phyloP scores from a whole-genome alignment of 1,140 invertebrate species.

The Camponotus floridanus region DNA sequence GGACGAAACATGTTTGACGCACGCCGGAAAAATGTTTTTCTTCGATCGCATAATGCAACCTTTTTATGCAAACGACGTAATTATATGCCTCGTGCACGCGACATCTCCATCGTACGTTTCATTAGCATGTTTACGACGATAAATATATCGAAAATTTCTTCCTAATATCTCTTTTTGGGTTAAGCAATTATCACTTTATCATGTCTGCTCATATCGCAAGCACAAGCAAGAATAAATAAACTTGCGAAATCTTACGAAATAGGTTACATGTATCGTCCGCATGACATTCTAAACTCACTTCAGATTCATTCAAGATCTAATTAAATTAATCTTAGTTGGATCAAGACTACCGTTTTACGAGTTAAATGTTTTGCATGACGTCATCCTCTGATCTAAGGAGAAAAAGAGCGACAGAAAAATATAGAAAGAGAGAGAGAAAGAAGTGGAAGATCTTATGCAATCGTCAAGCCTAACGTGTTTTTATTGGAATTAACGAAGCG shows the following conservation, averaged over 20 bases:
- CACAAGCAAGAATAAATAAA: background rate
- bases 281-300: background rate
- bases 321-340: background rate
- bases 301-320: background rate
- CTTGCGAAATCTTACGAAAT: conserved; percentile 33
- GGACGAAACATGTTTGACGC: conserved; percentile 12
- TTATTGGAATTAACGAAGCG: background rate
- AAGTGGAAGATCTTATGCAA: conserved; percentile 15
- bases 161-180: background rate
- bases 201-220: background rate
- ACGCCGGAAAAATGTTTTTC: conserved; percentile 17
- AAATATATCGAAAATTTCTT: background rate
- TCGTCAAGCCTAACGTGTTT: background rate
- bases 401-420: background rate
- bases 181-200: background rate
- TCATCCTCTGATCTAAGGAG: background rate
- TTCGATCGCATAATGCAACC: conserved; percentile 21
- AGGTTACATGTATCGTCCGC: background rate
- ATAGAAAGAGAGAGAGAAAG: background rate
- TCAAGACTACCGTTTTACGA: background rate
- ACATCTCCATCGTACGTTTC: background rate
- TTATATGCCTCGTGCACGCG: background rate
- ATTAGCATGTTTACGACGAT: background rate
- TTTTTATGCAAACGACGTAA: conserved; percentile 18
- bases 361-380: background rate